These are phyloP conservation scores for Dendrocopos noguchii DNA, from an alignment of 2,113 vertebrate species.

Conservation along the genomic window DNA sequence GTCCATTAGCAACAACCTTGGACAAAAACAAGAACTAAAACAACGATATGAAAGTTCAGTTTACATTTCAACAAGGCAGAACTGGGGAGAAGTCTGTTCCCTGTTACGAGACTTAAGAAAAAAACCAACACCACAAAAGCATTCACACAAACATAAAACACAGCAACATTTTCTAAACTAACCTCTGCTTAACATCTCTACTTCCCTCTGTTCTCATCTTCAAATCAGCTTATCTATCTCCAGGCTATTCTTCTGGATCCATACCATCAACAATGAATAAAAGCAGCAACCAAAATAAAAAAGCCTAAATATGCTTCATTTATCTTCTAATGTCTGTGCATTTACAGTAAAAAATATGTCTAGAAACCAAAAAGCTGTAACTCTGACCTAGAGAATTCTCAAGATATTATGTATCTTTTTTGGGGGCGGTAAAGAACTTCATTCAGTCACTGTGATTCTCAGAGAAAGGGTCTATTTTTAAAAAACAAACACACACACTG, in stretches of 20 bases:
- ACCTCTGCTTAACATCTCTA: background rate
- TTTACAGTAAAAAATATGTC: background rate
- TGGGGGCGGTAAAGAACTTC: background rate
- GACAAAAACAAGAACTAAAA: conserved; percentile 16
- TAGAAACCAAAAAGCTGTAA: background rate
- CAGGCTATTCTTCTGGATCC: background rate
- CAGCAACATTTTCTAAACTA: background rate
- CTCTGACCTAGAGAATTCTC: background rate
- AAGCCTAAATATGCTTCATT: background rate
- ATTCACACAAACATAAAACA: background rate
- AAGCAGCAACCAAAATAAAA: background rate
- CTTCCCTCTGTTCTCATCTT: background rate
- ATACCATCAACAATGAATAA: background rate
- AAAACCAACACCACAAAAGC: background rate
- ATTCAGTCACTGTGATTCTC: background rate
- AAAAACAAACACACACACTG: background rate
- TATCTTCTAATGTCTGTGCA: background rate
- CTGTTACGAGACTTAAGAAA: background rate
- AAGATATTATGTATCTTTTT: background rate
- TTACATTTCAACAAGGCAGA: background rate
- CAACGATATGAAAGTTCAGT: background rate
- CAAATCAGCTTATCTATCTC: background rate
- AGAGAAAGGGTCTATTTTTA: background rate
- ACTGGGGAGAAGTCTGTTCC: background rate
- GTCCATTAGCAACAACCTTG: background rate